Evolutionary conservation across 1,140 invertebrate species (phyloP).

Genomic region (Drosophila lacteicornis): DNA sequence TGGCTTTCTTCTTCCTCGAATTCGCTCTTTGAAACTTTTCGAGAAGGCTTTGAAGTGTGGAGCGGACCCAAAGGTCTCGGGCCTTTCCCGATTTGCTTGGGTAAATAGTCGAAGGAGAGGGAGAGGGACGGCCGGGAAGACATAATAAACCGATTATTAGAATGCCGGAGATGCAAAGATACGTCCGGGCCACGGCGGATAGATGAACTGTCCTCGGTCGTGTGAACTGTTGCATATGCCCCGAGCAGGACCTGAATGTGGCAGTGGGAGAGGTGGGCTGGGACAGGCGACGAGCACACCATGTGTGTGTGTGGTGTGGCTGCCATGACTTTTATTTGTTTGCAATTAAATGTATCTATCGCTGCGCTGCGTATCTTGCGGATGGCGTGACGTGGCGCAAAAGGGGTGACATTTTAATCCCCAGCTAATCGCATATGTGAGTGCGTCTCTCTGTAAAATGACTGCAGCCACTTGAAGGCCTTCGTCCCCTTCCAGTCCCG

Average conservation of each 20-base stretch:
- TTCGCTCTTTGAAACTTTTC: conserved; percentile 51
- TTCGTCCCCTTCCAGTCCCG: too few species aligned
- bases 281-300: neutral
- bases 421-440: conserved; percentile 83
- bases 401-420: conserved; percentile 85
- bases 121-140: conserved; percentile 35
- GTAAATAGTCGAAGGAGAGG: conserved; percentile 18
- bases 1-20: conserved; percentile 50
- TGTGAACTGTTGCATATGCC: conserved; percentile 80
- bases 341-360: conserved; percentile 83
- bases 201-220: conserved; percentile 49
- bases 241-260: conserved; percentile 33
- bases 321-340: conserved; percentile 84
- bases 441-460: conserved; percentile 58
- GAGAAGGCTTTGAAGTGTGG: conserved; percentile 62
- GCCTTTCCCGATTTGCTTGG: conserved; percentile 15
- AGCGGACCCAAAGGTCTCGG: conserved; percentile 25
- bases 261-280: neutral
- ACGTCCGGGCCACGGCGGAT: conserved; percentile 23
- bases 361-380: conserved; percentile 42
- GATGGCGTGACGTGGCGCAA: conserved; percentile 65
- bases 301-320: conserved; percentile 40
- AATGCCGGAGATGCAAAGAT: conserved; percentile 63
- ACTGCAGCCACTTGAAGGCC: conserved; percentile 73
- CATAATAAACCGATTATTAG: conserved; percentile 82